Evolutionary conservation across 2,113 vertebrate species (phyloP), one percentile per base, ranked within the genome.

Genomic region (Centropristis striata): DNA sequence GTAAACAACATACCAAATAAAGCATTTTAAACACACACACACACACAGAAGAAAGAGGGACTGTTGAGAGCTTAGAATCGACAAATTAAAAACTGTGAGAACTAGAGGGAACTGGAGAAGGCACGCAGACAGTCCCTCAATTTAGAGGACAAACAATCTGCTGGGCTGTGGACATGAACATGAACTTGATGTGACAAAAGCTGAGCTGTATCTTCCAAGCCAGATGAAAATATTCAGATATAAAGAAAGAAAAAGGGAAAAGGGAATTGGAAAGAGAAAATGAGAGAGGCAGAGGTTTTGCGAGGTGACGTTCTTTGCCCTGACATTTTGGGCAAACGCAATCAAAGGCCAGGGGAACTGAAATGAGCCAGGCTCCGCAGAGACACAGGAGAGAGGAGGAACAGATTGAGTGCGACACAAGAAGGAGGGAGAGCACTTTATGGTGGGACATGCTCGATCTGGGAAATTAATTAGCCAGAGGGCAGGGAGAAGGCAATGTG

Each of bases 401-500:
- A 82, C 81, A 91, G 90, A 93, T 85, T 90, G 87, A 90, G 77
- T 73, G 85, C 15, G 86, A 88, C 88, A 88, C 87, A 51, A 71
- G 64, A 59, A 68, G 83, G 81, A 87, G 86, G 87, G 79, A 67
- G 79, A 83, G 72, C 75, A 88, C 81, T 89, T 92, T 87, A 85
- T 88, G 85, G 87, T 66, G 85, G 90, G 85, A 92, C 88, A 91
- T 76, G 83, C 83, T 92, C 76, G 64, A 92, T 84, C 83, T 88
- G 78, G 91, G 85, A 90, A 88, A 93, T 88, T 84, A 90, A 92
- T 92, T 92, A 92, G 74, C 78, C 79, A 65, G 64, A 71, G 88
- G 80, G 80, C 83, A 86, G 67, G 51, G 78, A 73, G 73, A 78
- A 76, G 83, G 75, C 83, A 73, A 39, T 39, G 50, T 57, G 67